Base-by-base conservation (phyloP, 2,888 invertebrate species). In the Hirtodrosophila cameraria region DNA sequence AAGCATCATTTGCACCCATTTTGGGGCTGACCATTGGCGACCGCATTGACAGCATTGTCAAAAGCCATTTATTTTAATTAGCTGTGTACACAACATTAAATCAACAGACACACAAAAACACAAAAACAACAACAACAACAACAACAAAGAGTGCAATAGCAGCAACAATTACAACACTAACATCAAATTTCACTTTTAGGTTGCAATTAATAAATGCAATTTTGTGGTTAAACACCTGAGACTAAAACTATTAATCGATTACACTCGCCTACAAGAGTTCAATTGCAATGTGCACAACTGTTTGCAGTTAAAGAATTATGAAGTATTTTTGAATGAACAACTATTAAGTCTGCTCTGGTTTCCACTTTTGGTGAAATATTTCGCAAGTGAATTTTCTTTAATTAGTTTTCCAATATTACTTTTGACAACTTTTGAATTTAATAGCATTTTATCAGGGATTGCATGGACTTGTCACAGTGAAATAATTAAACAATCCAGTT, bases 1-100 rank as follows among this genome's bases (percentile, higher is more conserved):
- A 49, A 66, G 16, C 61, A 67, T 43, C 67, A 72, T 53, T 72
- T 57, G 66, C 57, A 66, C 61, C 55, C 48, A 43, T 57, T 64
- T 76, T 65, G 63, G 23, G 23, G 23, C 30, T 39, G 41, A 46
- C 31, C 66, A 39, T 16, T 52, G 52, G 31, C 50, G 33, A 30
- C 65, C 54, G 31, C 76, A 84, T 57, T 77, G 78, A 67, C 84
- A 65, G 73, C 60, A 25, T 64, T 70, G 62, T 66, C 72, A 66
- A 65, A 65, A 62, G 78, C 62, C 77, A 76, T 81, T 84, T 85
- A 73, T 77, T 84, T 86, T 80, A 83, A 82, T 82, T 86, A 86
- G 82, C 84, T 75, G 42, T 36, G 54, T 46, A 46, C 20, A 49
- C 41, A 18, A 8, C 20, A n/a, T 9, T 7, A 23, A 23, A 23